phyloP scores from a whole-genome alignment of 2,888 invertebrate species.

The Mythimna albipuncta region DNA sequence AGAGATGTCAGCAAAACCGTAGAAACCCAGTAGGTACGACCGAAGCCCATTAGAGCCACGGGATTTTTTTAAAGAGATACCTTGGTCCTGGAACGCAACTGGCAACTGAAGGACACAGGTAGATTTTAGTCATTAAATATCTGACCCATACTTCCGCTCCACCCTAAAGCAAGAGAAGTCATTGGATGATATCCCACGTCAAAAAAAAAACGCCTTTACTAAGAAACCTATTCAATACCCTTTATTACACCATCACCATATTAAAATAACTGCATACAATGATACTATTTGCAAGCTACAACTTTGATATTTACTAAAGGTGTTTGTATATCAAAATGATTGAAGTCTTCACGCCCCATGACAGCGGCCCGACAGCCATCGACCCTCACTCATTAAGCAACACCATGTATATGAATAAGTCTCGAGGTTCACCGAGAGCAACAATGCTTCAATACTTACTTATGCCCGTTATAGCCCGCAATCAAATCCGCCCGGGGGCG shows the following conservation, averaged over 20 bases:
- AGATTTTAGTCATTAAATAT: not conserved
- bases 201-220: conserved; percentile 1
- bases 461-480: conserved; percentile 46
- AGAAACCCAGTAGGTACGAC: too few relatives aligned
- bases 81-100: too few relatives aligned
- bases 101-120: not conserved
- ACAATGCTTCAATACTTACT: conserved; percentile 62
- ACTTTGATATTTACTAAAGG: conserved; percentile 71
- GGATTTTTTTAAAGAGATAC: too few relatives aligned
- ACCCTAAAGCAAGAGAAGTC: too few relatives aligned
- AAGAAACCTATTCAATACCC: conserved; percentile 20
- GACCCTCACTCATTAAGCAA: conserved; percentile 68
- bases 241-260: conserved; percentile 29
- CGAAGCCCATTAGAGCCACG: too few relatives aligned
- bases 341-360: conserved; percentile 72
- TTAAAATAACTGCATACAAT: conserved; percentile 59
- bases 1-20: too few relatives aligned
- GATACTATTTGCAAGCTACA: conserved; percentile 59
- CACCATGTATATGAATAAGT: conserved; percentile 55
- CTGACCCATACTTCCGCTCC: too few relatives aligned
- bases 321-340: conserved; percentile 73
- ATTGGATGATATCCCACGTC: too few relatives aligned
- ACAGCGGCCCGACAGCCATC: conserved; percentile 62
- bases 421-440: conserved; percentile 47
- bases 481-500: conserved; percentile 60